Evolutionary conservation across 2,888 invertebrate species (phyloP).

Genomic region (Drosophila koepferae): DNA sequence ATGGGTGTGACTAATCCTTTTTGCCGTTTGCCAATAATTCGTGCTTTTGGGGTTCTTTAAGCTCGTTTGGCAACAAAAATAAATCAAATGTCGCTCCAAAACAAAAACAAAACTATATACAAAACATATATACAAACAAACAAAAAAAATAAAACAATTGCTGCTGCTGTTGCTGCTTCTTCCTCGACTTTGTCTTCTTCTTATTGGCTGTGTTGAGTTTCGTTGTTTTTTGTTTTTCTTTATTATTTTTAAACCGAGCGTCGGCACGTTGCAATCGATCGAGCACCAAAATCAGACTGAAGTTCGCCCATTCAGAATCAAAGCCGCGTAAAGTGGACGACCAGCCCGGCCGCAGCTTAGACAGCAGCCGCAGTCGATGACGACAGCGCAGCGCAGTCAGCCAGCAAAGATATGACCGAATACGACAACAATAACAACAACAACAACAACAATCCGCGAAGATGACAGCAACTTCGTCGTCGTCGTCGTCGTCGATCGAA

Average conservation of each 20-base stretch:
- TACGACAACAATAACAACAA: constrained; percentile 56
- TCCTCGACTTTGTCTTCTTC: constrained; percentile 13
- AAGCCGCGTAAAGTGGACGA: constrained; percentile 72
- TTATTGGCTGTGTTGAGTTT: constrained; percentile 25
- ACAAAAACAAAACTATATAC: constrained; percentile 26
- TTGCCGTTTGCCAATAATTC: constrained; percentile 29
- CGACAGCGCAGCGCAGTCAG: constrained; percentile 47
- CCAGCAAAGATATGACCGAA: constrained; percentile 81
- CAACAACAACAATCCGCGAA: constrained; percentile 32
- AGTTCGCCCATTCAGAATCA: constrained; percentile 77
- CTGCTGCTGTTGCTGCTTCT: constrained; percentile 17
- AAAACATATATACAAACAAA: constrained; percentile 16
- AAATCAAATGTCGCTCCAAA: constrained; percentile 11
- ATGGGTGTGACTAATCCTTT: constrained; percentile 72
- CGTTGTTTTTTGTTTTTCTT: constrained; percentile 27
- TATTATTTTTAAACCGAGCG: constrained; percentile 57
- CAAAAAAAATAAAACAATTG: constrained; percentile 23
- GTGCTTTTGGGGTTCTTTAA: constrained; percentile 31
- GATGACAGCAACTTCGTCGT: constrained; percentile 23
- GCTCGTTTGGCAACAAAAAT: constrained; percentile 21
- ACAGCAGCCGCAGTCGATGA: constrained; percentile 56
- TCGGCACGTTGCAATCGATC: constrained; percentile 84
- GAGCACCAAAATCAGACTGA: constrained; percentile 86
- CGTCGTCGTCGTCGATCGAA: constrained; percentile 36
- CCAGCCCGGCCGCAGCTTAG: constrained; percentile 59